Percentiles rank a stretch among this genome's conserved stretches.
phyloP scores from a whole-genome alignment of 1,140 invertebrate genomes.

The Aphelenchoides besseyi region DNA sequence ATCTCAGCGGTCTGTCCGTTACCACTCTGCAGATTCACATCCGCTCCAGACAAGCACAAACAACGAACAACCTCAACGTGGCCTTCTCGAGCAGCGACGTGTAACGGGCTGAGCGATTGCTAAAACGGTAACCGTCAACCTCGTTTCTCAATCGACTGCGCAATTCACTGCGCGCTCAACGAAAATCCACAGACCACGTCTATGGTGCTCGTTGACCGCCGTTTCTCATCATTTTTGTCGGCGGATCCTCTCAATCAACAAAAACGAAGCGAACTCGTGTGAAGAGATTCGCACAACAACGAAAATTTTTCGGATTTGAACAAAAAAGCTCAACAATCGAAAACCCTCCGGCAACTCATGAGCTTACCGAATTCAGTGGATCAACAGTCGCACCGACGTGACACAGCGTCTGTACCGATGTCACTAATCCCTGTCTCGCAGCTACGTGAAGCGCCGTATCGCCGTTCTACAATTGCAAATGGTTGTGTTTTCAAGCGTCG shows the following conservation, averaged over 20 bases:
- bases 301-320: too few relatives aligned
- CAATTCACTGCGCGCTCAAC: too few relatives aligned
- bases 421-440: conserved; percentile 70
- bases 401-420: conserved; percentile 74
- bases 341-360: too few relatives aligned
- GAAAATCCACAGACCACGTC: too few relatives aligned
- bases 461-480: conserved; percentile 71
- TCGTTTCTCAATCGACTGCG: too few relatives aligned
- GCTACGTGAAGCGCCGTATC: conserved; percentile 76
- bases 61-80: conserved; percentile 75
- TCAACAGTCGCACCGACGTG: conserved; percentile 74
- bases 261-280: background rate
- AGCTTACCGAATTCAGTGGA: conserved; percentile 68
- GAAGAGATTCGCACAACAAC: background rate
- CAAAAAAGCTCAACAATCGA: background rate
- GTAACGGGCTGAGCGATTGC: conserved; percentile 67
- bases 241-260: background rate
- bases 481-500: conserved; percentile 5
- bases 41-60: conserved; percentile 70
- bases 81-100: conserved; percentile 74
- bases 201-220: background rate
- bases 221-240: conserved; percentile 1
- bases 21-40: conserved; percentile 52
- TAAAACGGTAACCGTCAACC: conserved; percentile 39
- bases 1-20: conserved; percentile 78